These are phyloP conservation scores for Polydesmus complanatus DNA, from an alignment of 2,888 invertebrate genomes.

Conservation along the genomic window DNA sequence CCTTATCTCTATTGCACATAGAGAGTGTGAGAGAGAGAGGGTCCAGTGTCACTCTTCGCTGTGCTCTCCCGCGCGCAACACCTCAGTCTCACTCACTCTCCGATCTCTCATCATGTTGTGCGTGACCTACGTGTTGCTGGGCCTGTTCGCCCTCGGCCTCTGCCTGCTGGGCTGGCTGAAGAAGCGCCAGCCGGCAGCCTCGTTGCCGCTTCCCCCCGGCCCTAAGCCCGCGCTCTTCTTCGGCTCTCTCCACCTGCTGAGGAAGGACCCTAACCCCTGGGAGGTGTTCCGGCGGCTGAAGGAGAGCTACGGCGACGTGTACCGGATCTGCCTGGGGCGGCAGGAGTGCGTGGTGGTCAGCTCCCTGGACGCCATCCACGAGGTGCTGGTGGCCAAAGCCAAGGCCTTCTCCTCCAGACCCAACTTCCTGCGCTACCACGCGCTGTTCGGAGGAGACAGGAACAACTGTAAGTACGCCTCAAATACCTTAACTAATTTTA, in stretches of 20 bases:
- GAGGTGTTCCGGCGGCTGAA: constrained; percentile 55
- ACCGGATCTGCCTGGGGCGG: constrained; percentile 45
- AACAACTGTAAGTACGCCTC: constrained; percentile 79
- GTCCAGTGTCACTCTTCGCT: too few species aligned
- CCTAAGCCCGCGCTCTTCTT: constrained; percentile 52
- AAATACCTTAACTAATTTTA: too few species aligned
- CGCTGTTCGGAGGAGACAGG: constrained; percentile 67
- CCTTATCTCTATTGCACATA: too few species aligned
- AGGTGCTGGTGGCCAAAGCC: constrained; percentile 48
- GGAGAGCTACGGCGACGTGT: constrained; percentile 56
- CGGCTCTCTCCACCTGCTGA: constrained; percentile 54
- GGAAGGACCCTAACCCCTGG: constrained; percentile 48
- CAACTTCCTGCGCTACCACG: constrained; percentile 62
- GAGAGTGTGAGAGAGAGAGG: too few species aligned
- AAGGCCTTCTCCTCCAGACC: constrained; percentile 70
- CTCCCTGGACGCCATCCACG: constrained; percentile 53
- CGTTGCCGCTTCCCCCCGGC: constrained; percentile 47
- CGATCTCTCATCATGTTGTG: too few species aligned
- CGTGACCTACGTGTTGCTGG: too few species aligned
- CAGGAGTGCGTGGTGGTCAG: constrained; percentile 59
- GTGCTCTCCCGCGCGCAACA: too few species aligned
- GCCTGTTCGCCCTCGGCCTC: too few species aligned
- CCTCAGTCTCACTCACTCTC: too few species aligned
- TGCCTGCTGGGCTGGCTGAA: too few species aligned
- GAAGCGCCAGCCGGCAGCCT: not conserved